phyloP scores from a whole-genome alignment of 1,140 invertebrate species.

The Drosophila paulistorum region DNA sequence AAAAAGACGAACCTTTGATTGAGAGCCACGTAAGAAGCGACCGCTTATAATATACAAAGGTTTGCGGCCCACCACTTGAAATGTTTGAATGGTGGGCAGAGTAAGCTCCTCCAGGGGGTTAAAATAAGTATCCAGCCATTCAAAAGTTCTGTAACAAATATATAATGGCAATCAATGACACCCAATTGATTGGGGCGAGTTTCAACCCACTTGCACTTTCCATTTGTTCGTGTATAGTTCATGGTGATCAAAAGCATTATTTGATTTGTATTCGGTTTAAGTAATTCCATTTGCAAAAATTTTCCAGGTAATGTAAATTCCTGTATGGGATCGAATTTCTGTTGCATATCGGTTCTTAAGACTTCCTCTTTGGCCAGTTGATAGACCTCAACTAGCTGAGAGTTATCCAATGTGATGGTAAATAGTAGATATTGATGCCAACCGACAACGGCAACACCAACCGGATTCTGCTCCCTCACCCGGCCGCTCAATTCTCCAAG shows the following conservation, averaged over 20 bases:
- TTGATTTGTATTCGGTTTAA: constrained; percentile 52
- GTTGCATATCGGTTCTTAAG: constrained; percentile 21
- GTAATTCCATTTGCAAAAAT: constrained; percentile 58
- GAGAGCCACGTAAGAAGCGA: constrained; percentile 43
- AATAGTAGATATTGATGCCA: constrained; percentile 68
- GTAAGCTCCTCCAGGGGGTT: constrained; percentile 69
- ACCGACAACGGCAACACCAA: constrained; percentile 50
- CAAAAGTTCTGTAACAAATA: constrained; percentile 57
- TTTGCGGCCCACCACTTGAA: constrained; percentile 57
- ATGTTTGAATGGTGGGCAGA: constrained; percentile 52
- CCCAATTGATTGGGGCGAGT: too few species aligned
- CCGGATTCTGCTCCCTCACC: constrained; percentile 14
- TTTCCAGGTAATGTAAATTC: constrained; percentile 56
- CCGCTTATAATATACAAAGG: constrained; percentile 63
- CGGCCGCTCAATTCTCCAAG: constrained; percentile 57
- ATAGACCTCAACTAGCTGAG: constrained; percentile 57
- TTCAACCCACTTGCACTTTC: constrained; percentile 50
- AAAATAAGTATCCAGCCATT: constrained; percentile 74
- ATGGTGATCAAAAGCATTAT: constrained; percentile 58
- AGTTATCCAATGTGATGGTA: constrained; percentile 57
- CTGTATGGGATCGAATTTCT: constrained; percentile 62
- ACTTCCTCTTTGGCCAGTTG: constrained; percentile 54
- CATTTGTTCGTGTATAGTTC: constrained; percentile 52
- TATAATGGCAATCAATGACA: background rate
- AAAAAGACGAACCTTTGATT: constrained; percentile 48